Evolutionary conservation across 2,888 invertebrate species (phyloP).

Genomic region (Platerodrilus igneus): DNA sequence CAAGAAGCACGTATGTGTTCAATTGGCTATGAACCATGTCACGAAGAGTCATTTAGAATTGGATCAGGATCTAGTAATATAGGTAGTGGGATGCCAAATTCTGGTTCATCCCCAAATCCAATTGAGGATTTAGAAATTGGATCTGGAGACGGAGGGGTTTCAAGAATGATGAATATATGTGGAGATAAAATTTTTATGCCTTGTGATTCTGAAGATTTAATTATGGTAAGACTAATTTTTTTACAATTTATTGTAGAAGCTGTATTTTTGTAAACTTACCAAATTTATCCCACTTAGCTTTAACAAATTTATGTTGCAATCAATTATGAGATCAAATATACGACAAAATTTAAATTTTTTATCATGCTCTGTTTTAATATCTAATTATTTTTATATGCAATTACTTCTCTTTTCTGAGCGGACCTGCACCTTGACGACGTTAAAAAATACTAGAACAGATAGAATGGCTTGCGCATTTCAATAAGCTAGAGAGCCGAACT

Average conservation of each 20-base stretch:
- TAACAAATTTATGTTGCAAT: no score
- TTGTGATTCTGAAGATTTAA: conserved; percentile 79
- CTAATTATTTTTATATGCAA: no score
- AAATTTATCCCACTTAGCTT: no score
- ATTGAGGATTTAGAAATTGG: conserved; percentile 15
- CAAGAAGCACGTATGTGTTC: conserved; percentile 68
- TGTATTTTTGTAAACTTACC: no score
- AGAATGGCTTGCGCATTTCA: no score
- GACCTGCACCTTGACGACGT: no score
- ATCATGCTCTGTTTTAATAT: no score
- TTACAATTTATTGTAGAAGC: background rate
- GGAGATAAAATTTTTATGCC: conserved; percentile 73
- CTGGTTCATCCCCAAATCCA: background rate
- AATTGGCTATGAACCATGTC: conserved; percentile 71
- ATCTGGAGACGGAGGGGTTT: conserved; percentile 23
- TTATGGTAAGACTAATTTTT: conserved; percentile 53
- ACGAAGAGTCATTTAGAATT: conserved; percentile 70
- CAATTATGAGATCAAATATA: no score
- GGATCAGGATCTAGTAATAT: conserved; percentile 46
- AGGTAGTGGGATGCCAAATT: conserved; percentile 16
- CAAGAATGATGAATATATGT: conserved; percentile 52
- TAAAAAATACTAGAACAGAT: no score
- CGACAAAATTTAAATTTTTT: no score
- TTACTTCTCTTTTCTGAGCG: no score
- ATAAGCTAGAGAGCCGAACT: no score